phyloP scores from a whole-genome alignment of 2,113 vertebrate genomes.

The Percopsis transmontana region DNA sequence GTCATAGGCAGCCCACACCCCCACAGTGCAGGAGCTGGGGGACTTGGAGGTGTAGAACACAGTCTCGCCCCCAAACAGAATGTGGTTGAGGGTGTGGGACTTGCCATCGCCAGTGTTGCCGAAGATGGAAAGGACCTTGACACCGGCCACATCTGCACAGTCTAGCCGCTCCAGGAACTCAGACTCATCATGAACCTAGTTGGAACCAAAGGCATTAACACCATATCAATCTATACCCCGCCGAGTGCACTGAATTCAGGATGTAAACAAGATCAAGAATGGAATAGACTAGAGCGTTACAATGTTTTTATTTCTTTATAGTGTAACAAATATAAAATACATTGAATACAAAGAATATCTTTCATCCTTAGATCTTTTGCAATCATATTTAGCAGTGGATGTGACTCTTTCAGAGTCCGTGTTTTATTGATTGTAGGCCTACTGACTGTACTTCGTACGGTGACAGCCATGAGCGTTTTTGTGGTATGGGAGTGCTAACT shows the following conservation, averaged over 20 bases:
- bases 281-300: no score
- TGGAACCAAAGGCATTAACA: neutral
- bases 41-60: conserved; percentile 81
- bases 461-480: neutral
- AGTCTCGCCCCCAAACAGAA: conserved; percentile 73
- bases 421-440: neutral
- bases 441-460: conserved; percentile 17
- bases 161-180: conserved; percentile 74
- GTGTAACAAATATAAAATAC: no score
- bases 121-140: conserved; percentile 84
- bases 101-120: conserved; percentile 87
- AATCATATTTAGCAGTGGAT: no score
- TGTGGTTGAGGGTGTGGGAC: conserved; percentile 84
- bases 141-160: conserved; percentile 63
- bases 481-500: neutral
- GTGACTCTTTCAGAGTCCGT: no score
- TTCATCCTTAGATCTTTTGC: no score
- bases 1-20: conserved; percentile 82
- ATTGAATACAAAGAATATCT: no score
- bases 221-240: no score
- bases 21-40: conserved; percentile 82
- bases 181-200: conserved; percentile 69
- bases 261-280: no score
- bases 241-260: neutral
- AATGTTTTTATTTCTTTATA: no score